Evolutionary conservation across 2,888 invertebrate genomes (phyloP), one percentile per base, ranked within the genome.

Genomic region (Conops quadrifasciatus): DNA sequence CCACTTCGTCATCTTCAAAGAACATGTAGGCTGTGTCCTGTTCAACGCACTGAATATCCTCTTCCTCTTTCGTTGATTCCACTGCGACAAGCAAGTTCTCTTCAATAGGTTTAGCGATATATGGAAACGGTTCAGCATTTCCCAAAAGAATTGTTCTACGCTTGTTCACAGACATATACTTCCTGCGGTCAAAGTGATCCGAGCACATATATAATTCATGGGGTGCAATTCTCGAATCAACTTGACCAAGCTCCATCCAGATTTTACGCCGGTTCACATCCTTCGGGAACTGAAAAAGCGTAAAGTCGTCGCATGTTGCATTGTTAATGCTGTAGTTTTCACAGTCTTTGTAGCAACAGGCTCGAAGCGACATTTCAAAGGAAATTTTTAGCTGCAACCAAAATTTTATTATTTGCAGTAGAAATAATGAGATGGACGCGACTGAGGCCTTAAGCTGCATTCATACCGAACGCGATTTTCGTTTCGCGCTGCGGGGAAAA

Each of bases 251-350:
- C 13, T 74, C 24, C 56, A 78, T 73, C 84, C 84, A 84, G n/a
- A 75, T 67, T 5, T 77, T 71, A 0, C 77, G 77, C 0, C 84
- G 79, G 2, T 75, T 73, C 0, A 75, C 69, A 58, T 84, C 76
- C 24, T 81, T 85, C 0, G 84, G 84, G 71, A 84, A 83, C 9
- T 78, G 62, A 58, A 84, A 84, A 2, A 84, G 70, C 3, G 80
- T 80, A 36, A 79, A 74, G 0, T 74, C 60, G 3, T 71, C 73
- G 21, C 71, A 67, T 1, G 64, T 30, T 1, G 59, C 26, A 2
- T 67, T 73, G 5, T 74, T 73, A n/a, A 68, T n/a, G 43, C 75
- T 75, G 45, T 47, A 75, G 53, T 75, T 67, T 59, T 49, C 49
- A 49, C 67, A 67, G 28, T 59, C 59, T 21, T 59, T 67, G 30